Conservation (phyloP, 1,140 invertebrate species). For the Brachystomella parvula region DNA sequence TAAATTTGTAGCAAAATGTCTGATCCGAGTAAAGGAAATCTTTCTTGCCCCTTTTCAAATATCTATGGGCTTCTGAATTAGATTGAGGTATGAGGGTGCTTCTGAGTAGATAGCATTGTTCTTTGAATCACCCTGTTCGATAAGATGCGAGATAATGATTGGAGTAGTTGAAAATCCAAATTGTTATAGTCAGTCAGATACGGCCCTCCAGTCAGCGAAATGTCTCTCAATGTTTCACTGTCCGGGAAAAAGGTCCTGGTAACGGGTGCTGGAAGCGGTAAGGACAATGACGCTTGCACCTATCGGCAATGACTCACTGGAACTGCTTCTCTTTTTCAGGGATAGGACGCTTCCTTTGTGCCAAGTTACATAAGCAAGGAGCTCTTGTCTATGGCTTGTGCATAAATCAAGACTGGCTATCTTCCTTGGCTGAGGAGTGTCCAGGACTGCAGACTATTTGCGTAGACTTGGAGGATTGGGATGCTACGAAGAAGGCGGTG, state of each 20-base stretch:
- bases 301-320: not conserved
- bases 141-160: not conserved
- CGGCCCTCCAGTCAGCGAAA: not conserved
- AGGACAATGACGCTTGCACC: not conserved
- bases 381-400: slow-evolving; percentile 44
- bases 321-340: slow-evolving; percentile 29
- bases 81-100: no score
- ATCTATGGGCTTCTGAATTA: no score
- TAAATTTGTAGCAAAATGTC: not conserved
- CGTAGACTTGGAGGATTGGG: slow-evolving; percentile 36
- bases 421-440: slow-evolving; percentile 41
- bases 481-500: slow-evolving; percentile 29
- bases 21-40: not conserved
- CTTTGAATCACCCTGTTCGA: not conserved
- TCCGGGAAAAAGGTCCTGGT: slow-evolving; percentile 20
- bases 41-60: no score
- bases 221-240: slow-evolving; percentile 18
- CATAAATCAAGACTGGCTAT: slow-evolving; percentile 42
- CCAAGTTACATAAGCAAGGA: slow-evolving; percentile 42
- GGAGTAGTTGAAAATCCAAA: not conserved
- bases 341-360: slow-evolving; percentile 42
- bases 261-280: slow-evolving; percentile 20
- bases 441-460: slow-evolving; percentile 26
- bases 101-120: no score
- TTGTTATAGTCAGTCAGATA: not conserved